Conservation (phyloP, 2,113 vertebrate genomes). For the Dasyurus viverrinus region DNA sequence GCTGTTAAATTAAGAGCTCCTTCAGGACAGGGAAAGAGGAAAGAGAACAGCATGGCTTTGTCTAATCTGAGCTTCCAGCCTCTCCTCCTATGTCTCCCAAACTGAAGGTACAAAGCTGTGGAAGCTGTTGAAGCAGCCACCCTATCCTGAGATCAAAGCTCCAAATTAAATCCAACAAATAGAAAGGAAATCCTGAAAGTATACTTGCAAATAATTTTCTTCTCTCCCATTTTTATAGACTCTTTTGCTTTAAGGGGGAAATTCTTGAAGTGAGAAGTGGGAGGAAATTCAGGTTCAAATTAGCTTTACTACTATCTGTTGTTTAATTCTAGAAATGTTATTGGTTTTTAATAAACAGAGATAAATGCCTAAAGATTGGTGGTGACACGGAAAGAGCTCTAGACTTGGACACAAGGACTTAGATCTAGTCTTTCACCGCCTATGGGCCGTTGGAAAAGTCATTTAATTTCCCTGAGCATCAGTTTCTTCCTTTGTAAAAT, state of each 20-base stretch:
- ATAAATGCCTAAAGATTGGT: conserved; percentile 44
- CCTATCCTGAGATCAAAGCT: background rate
- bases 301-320: conserved; percentile 28
- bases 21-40: background rate
- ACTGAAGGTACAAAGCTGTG: too few relatives aligned
- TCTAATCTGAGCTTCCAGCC: background rate
- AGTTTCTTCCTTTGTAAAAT: background rate
- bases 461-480: background rate
- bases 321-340: conserved; percentile 11
- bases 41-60: background rate
- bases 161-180: background rate
- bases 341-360: conserved; percentile 3
- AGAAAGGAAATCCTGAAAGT: conserved; percentile 42
- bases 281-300: conserved; percentile 35
- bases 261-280: conserved; percentile 13
- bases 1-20: background rate
- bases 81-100: background rate
- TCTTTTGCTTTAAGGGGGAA: background rate
- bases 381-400: background rate
- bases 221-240: conserved; percentile 25
- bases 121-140: background rate
- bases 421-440: background rate
- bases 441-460: background rate
- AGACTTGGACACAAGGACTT: background rate
- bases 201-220: conserved; percentile 24